phyloP scores from a whole-genome alignment of 1,140 invertebrate genomes.

The Patella vulgata region DNA sequence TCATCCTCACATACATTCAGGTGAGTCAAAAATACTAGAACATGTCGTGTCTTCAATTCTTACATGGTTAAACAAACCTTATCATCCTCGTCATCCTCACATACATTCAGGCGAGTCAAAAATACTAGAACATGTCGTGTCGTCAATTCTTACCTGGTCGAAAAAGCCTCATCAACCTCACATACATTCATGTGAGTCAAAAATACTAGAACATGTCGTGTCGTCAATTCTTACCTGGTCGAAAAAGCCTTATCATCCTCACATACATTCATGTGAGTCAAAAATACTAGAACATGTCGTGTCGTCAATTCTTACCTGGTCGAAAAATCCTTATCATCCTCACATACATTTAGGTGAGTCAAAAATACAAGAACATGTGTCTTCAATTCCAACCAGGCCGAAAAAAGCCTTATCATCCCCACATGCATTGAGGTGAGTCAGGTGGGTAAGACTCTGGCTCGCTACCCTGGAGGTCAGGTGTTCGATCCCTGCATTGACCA shows the following conservation, averaged over 20 bases:
- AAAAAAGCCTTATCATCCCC: constrained; percentile 23
- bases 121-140: background rate
- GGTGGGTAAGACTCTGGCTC: too few species aligned
- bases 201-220: background rate
- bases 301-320: background rate
- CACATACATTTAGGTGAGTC: constrained; percentile 39
- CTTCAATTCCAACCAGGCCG: background rate
- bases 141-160: background rate
- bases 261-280: constrained; percentile 36
- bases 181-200: constrained; percentile 35
- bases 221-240: background rate
- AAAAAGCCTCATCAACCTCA: constrained; percentile 29
- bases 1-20: constrained; percentile 38
- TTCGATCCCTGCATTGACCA: too few species aligned
- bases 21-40: constrained; percentile 21
- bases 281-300: background rate
- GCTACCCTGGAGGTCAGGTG: too few species aligned
- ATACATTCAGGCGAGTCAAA: constrained; percentile 36
- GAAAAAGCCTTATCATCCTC: constrained; percentile 30
- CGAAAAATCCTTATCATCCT: constrained; percentile 17
- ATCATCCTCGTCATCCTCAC: constrained; percentile 26
- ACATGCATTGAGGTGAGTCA: constrained; percentile 36
- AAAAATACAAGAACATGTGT: background rate
- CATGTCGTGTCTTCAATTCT: background rate
- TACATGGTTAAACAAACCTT: background rate